Evolutionary conservation across 1,140 invertebrate genomes (phyloP), one percentile per base, ranked within the genome.

Genomic region (Drosophila kepulauana): DNA sequence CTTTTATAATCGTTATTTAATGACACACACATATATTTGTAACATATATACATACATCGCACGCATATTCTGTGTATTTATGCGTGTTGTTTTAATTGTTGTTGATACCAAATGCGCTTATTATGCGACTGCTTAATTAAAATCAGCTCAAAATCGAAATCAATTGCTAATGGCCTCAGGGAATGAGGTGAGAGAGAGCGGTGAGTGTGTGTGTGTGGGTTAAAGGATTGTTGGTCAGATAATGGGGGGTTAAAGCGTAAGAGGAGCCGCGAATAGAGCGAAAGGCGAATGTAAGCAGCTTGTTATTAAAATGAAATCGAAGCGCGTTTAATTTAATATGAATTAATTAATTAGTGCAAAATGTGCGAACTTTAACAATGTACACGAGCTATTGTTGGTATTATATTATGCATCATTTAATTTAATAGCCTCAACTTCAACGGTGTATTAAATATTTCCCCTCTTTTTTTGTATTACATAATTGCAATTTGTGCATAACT

Each of bases 91-190:
- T 86, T 74, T 86, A 82, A 86, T 86, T 86, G 84, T 86, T 86
- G 84, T 82, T 79, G 69, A 74, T 74, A 82, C 71, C 74, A 66
- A 86, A 87, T 70, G 69, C 57, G 73, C 68, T 73, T 79, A 81
- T 71, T 66, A 73, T 79, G 79, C 66, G 70, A 82, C 71, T 82
- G 76, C 74, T 86, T 86, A 82, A 86, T 86, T 86, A 87, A 86
- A 87, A 82, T 82, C 52, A 78, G 70, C 74, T 77, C 52, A 76
- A 87, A 72, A 56, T 73, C 49, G 71, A 82, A 68, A 61, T 69
- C 57, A 74, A 69, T 69, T 54, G 49, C 20, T 30, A 46, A 66
- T 58, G 20, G 11, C 30, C 45, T 13, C 10, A 38, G 28, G 41
- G 58, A 25, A 25, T 25, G 20, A 38, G 8, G 35, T 7, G 35